phyloP scores from a whole-genome alignment of 1,140 invertebrate species.

The Drosophila ironensis region DNA sequence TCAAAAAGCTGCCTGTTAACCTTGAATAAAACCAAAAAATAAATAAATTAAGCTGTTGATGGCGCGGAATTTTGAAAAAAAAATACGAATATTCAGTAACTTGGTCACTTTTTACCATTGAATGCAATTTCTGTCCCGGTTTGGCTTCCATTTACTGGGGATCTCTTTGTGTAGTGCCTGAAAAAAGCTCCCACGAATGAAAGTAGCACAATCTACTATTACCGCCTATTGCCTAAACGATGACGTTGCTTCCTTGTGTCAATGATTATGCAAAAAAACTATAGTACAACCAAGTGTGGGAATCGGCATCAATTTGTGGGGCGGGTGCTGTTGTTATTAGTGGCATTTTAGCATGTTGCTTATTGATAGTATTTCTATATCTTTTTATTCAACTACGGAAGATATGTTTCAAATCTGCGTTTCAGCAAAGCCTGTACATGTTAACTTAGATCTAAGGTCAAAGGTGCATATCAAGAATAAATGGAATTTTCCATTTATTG shows the following conservation, averaged over 20 bases:
- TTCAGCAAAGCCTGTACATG: no score
- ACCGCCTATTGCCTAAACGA: conserved; percentile 39
- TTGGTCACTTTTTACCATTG: not conserved
- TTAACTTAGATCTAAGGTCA: no score
- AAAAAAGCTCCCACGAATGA: not conserved
- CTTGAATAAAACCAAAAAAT: conserved; percentile 57
- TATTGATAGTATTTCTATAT: not conserved
- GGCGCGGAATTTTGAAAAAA: not conserved
- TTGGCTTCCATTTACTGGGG: conserved; percentile 2
- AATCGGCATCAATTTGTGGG: conserved; percentile 1
- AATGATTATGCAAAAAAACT: conserved; percentile 28
- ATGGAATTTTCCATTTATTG: no score
- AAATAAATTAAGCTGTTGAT: conserved; percentile 2
- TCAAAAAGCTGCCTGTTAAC: conserved; percentile 36
- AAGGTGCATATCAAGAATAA: no score
- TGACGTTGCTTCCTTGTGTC: conserved; percentile 46
- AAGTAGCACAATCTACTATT: conserved; percentile 4
- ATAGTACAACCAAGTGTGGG: conserved; percentile 3
- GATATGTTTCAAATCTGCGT: no score
- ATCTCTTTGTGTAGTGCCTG: conserved; percentile 1
- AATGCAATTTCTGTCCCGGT: not conserved
- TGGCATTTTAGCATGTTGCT: not conserved
- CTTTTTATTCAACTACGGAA: no score
- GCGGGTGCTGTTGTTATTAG: conserved; percentile 5
- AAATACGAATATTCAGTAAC: not conserved